These are phyloP conservation scores for Druceiella hillmani DNA, from an alignment of 2,888 invertebrate species.

Conservation along the genomic window DNA sequence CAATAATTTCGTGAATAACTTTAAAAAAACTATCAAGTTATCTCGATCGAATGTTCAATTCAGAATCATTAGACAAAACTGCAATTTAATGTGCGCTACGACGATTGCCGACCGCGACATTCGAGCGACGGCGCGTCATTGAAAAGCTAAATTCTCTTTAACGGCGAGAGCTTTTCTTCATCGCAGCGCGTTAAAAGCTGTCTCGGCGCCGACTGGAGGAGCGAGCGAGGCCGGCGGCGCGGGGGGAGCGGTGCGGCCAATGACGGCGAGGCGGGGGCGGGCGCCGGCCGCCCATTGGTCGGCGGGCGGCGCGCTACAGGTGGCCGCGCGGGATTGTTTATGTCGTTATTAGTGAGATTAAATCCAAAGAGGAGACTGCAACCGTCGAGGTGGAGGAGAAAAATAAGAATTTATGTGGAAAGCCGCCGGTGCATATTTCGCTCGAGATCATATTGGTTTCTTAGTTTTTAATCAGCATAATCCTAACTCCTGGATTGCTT, in stretches of 20 bases:
- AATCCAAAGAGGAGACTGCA: too few relatives aligned
- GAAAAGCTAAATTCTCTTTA: constrained; percentile 33
- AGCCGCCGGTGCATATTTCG: too few relatives aligned
- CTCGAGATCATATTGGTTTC: too few relatives aligned
- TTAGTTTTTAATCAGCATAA: too few relatives aligned
- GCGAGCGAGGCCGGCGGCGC: constrained; percentile 33
- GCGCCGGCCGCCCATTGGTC: constrained; percentile 41
- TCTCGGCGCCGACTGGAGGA: constrained; percentile 19
- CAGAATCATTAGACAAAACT: too few relatives aligned
- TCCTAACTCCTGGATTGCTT: too few relatives aligned
- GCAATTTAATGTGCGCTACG: too few relatives aligned
- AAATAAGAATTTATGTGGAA: too few relatives aligned
- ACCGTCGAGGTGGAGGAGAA: too few relatives aligned
- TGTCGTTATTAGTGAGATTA: constrained; percentile 52
- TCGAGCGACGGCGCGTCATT: constrained; percentile 37
- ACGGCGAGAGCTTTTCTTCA: constrained; percentile 41
- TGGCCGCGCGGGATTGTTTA: constrained; percentile 47
- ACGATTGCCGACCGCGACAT: constrained; percentile 43
- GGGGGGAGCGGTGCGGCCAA: constrained; percentile 31
- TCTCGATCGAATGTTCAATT: too few relatives aligned
- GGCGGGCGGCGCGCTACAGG: constrained; percentile 50
- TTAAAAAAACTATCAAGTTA: too few relatives aligned
- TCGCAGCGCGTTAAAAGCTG: constrained; percentile 39
- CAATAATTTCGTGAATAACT: too few relatives aligned
- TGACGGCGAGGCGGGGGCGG: constrained; percentile 42